Percentiles rank a stretch among this genome's conserved stretches.
Evolutionary conservation across 2,113 vertebrate species (phyloP).

Genomic region (Etheostoma spectabile): DNA sequence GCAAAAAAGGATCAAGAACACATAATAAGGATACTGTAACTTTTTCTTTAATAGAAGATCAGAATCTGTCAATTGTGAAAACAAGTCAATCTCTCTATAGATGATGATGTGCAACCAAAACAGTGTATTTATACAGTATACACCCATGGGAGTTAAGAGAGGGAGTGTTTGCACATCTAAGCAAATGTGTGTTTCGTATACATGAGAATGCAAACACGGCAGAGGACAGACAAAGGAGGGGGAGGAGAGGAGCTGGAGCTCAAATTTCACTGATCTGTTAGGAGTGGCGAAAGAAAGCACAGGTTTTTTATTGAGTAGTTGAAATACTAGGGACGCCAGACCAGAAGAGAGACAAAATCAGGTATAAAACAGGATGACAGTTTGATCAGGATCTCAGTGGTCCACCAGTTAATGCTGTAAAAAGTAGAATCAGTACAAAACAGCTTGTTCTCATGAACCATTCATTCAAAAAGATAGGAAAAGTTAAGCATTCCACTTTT

Average conservation of each 20-base stretch:
- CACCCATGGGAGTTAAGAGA: slow-evolving; percentile 1
- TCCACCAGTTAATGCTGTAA: too few species aligned
- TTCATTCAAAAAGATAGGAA: too few species aligned
- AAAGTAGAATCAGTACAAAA: too few species aligned
- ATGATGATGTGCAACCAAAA: background rate
- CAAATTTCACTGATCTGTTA: slow-evolving; percentile 44
- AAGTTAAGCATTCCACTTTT: too few species aligned
- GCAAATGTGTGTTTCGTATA: slow-evolving; percentile 52
- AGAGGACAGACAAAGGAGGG: slow-evolving; percentile 26
- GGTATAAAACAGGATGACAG: background rate
- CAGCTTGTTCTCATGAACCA: too few species aligned
- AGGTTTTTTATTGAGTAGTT: background rate
- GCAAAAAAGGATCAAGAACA: background rate
- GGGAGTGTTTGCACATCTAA: slow-evolving; percentile 3
- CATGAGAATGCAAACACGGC: slow-evolving; percentile 39
- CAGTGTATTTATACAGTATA: background rate
- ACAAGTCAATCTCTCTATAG: background rate
- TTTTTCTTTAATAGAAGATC: background rate
- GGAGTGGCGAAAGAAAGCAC: background rate
- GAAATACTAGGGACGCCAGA: background rate
- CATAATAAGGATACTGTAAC: background rate
- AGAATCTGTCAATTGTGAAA: background rate
- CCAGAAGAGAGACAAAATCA: background rate
- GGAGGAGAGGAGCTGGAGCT: background rate
- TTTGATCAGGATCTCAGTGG: too few species aligned